Base-by-base conservation (phyloP, 2,113 vertebrate species). In the Pollimyrus isidori region DNA sequence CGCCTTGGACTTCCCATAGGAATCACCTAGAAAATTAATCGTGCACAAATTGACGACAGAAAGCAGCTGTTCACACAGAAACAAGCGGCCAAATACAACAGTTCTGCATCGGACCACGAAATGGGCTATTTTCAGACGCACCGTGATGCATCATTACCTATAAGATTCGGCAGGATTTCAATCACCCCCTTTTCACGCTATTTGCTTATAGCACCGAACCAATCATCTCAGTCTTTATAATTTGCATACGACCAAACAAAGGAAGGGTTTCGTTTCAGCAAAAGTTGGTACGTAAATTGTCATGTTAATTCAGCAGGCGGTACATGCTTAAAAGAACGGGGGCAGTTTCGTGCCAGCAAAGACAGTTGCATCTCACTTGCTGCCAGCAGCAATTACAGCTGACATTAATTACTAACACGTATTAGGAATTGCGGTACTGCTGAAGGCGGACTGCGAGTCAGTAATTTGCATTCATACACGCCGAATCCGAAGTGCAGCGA, bases 21-120 rank as follows among this genome's bases (percentile, higher is more conserved):
- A 91, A 87, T 90, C 88, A 90, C 88, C 92, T 92, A 65, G 90
- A 91, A 91, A 92, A 91, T 89, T 84, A 82, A 62, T 88, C 92
- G 88, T 91, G 21, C 39, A 76, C 46, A 88, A 53, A 82, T 88
- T 85, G 42, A 19, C 23, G 53, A 65, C 46, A 90, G 35, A 58
- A 88, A 45, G 42, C 89, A 65, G 9, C 21, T 42, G 15, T 45
- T 42, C 83, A 52, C 5, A 21, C 76, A 65, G 19, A 53, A 50
- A 87, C 80, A 26, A 65, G 23, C 48, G 13, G 30, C n/a, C 50
- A 52, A 53, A 53, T 19, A 53, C 17, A 52, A 30, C 21, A 52
- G 52, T 30, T 86, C 46, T 15, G 48, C 17, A 23, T 84, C 45
- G 45, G 23, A 19, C 3, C 48, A 52, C 50, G 50, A 30, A 35